Base-by-base conservation (phyloP, 2,888 invertebrate species). In the Clistopyga incitator region DNA sequence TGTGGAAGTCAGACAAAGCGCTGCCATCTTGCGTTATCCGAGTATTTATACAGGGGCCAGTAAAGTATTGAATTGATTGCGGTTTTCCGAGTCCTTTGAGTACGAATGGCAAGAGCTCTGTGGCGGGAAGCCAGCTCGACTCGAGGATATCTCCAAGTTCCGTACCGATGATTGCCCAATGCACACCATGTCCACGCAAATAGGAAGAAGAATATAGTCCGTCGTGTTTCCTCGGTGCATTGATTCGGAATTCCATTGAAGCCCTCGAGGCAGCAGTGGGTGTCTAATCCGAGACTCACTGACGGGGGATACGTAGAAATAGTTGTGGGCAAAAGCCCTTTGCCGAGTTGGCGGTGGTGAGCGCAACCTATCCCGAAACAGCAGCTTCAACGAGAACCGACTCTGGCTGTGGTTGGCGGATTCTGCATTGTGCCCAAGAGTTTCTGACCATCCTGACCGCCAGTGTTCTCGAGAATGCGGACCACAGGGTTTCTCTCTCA, bases 401-500 rank as follows among this genome's bases (percentile, higher is more conserved):
- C 78, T 75, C 77, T 15, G 42, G 78, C 75, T 75, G 81, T 71
- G 84, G 84, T 84, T 67, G 75, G 76, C 84, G 78, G 78, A 78
- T 75, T 78, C 74, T 56, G 70, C 74, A 50, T 71, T 78, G 65
- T 75, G 64, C 56, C 75, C 78, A 52, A 71, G 67, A 81, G 84
- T 84, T 84, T 71, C 81, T 71, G 84, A 78, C 78, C 81, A 71
- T 50, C 75, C 56, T 74, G 59, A 84, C 84, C 81, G n/a, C 78
- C 29, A 34, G 74, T 59, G 29, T 71, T 42, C 38, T 83, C 74
- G 6, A 45, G 50, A 81, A 78, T 78, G 65, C 61, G 64, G 64
- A 75, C 56, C 61, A 70, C 78, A 29, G 70, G 61, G 68, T 64
- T 52, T 56, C 56, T 45, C 70, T 47, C 67, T 70, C 64, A 6